Evolutionary conservation across 2,888 invertebrate species (phyloP).

Genomic region (Xanthia togata): DNA sequence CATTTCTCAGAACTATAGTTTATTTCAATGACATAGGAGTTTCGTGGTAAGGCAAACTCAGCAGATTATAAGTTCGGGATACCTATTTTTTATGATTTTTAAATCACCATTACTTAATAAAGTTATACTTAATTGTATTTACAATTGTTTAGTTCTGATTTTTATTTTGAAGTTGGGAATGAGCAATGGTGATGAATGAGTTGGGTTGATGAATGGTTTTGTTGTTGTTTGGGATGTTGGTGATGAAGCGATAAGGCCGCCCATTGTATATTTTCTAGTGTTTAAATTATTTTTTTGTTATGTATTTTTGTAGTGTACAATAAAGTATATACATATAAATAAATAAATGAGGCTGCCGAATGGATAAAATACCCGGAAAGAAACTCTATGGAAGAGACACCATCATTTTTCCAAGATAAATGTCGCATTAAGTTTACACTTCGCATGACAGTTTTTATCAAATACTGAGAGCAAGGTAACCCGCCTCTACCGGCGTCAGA

Average conservation of each 20-base stretch:
- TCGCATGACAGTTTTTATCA: not conserved
- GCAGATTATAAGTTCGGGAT: constrained; percentile 4
- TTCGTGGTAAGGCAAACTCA: constrained; percentile 68
- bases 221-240: no score
- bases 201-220: no score
- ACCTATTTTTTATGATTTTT: constrained; percentile 23
- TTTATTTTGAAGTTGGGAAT: constrained; percentile 18
- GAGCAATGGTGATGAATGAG: no score
- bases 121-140: constrained; percentile 17
- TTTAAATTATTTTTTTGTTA: no score
- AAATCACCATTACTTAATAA: constrained; percentile 16
- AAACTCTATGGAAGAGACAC: not conserved
- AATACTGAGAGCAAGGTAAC: not conserved
- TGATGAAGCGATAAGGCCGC: no score
- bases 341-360: not conserved
- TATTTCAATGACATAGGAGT: constrained; percentile 84
- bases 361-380: not conserved
- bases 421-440: no score
- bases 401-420: constrained; percentile 3
- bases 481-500: not conserved
- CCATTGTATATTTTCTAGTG: no score
- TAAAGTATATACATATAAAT: no score
- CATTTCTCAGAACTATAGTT: constrained; percentile 77
- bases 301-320: no score
- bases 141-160: constrained; percentile 28